A percentile compares a stretch with the other conserved stretches of the same genome.
Conservation (phyloP, 2,797 vertebrate species). For the Rhabdomys pumilio region DNA sequence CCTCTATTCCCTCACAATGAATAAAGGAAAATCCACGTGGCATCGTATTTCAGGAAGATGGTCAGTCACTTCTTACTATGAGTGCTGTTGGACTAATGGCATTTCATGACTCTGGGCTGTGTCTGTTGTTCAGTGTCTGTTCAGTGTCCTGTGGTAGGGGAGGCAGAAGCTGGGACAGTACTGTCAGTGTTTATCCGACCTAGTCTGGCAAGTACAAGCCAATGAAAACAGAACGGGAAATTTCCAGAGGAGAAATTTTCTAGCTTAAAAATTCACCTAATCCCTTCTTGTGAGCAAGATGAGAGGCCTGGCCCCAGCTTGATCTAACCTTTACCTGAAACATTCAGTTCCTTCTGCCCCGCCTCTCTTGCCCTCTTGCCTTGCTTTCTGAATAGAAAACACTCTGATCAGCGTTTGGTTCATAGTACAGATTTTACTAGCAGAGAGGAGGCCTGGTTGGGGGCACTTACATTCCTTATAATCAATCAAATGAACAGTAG, state of each 20-base stretch:
- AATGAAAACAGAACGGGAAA: neutral
- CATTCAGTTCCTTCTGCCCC: neutral
- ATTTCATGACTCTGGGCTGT: neutral
- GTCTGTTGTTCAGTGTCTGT: neutral
- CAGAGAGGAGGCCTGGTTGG: neutral
- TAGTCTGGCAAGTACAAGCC: neutral
- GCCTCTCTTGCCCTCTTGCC: neutral
- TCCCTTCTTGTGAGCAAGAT: neutral
- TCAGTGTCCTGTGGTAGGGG: neutral
- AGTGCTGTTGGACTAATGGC: conserved; percentile 12
- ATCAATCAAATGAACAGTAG: neutral
- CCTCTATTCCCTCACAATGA: conserved; percentile 16
- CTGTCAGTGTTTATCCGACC: neutral
- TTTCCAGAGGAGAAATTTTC: neutral
- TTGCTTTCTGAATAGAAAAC: neutral
- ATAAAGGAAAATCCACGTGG: conserved; percentile 27
- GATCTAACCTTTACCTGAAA: neutral
- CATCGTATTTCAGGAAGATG: conserved; percentile 61
- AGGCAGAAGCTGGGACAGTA: neutral
- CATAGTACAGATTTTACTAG: neutral
- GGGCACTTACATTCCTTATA: neutral
- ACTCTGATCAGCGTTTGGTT: neutral
- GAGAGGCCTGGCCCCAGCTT: neutral
- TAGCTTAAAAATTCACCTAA: conserved; percentile 5
- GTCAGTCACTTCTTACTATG: neutral